Conservation (phyloP, 2,797 vertebrate genomes). For the Salmo trutta region DNA sequence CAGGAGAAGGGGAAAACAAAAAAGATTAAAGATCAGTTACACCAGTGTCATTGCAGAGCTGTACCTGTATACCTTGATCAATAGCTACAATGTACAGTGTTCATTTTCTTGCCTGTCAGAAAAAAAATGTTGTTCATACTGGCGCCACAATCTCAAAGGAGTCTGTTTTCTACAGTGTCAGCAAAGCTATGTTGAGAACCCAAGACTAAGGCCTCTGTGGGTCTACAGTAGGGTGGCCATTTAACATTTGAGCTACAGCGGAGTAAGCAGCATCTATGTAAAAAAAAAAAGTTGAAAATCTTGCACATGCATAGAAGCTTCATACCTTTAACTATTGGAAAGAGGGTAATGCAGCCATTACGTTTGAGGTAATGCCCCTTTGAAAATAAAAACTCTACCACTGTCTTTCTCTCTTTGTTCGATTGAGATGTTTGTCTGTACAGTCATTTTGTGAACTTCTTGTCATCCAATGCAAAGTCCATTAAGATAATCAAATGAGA, state of each 20-base stretch:
- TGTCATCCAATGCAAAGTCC: slow-evolving; percentile 12
- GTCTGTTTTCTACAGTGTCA: neutral
- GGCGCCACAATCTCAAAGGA: neutral
- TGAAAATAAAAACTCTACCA: too few species aligned
- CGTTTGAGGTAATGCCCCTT: too few species aligned
- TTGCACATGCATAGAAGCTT: too few species aligned
- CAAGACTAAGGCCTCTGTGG: too few species aligned
- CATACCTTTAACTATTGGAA: too few species aligned
- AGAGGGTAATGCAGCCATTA: too few species aligned
- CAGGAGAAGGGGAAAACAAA: slow-evolving; percentile 21
- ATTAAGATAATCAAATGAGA: neutral
- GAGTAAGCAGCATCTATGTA: too few species aligned
- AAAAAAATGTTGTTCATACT: too few species aligned
- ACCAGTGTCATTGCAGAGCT: neutral
- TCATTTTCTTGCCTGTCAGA: slow-evolving; percentile 1
- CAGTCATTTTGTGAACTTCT: slow-evolving; percentile 1
- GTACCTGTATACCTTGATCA: slow-evolving; percentile 10
- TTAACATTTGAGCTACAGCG: too few species aligned
- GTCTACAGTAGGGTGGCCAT: too few species aligned
- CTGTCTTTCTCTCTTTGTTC: neutral
- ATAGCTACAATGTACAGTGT: slow-evolving; percentile 27
- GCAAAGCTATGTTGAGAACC: neutral
- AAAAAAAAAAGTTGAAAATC: too few species aligned
- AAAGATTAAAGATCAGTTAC: slow-evolving; percentile 23
- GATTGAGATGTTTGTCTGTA: neutral